These are phyloP conservation scores for Staurois parvus DNA, from an alignment of 2,797 vertebrate genomes.

Conservation along the genomic window DNA sequence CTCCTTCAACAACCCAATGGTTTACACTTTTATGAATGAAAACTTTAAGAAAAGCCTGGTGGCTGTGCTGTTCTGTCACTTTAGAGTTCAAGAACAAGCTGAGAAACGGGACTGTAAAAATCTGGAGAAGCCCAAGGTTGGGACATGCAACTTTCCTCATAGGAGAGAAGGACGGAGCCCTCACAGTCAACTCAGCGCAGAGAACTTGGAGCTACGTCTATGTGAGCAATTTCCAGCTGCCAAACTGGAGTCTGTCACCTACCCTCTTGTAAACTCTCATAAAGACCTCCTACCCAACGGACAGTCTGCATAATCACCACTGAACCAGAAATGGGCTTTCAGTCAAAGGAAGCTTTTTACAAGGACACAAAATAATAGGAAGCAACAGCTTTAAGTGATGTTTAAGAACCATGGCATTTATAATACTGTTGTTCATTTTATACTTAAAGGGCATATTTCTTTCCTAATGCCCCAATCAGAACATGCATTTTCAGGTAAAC, in stretches of 20 bases:
- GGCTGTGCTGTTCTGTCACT: constrained; percentile 75
- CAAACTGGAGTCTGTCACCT: constrained; percentile 57
- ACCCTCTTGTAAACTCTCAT: constrained; percentile 44
- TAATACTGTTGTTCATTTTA: not conserved
- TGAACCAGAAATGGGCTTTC: constrained; percentile 17
- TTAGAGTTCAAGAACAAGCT: constrained; percentile 64
- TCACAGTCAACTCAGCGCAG: constrained; percentile 59
- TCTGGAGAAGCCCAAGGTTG: constrained; percentile 38
- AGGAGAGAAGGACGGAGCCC: constrained; percentile 40
- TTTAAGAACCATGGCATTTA: not conserved
- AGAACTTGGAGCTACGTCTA: constrained; percentile 58
- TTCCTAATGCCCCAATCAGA: not conserved
- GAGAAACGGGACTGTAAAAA: constrained; percentile 54
- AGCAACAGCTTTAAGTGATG: too few species aligned
- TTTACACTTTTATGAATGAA: constrained; percentile 87
- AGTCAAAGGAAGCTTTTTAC: not conserved
- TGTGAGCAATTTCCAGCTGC: constrained; percentile 52
- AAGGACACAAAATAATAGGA: too few species aligned
- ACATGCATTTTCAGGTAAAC: not conserved
- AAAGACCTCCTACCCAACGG: constrained; percentile 51
- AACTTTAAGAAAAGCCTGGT: constrained; percentile 86
- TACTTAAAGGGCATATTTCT: not conserved
- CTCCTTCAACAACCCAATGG: constrained; percentile 86
- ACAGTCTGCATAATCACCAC: constrained; percentile 44
- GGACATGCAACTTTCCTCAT: not conserved